Base-by-base conservation (phyloP, 2,797 vertebrate genomes). In the Threskiornis aethiopicus region DNA sequence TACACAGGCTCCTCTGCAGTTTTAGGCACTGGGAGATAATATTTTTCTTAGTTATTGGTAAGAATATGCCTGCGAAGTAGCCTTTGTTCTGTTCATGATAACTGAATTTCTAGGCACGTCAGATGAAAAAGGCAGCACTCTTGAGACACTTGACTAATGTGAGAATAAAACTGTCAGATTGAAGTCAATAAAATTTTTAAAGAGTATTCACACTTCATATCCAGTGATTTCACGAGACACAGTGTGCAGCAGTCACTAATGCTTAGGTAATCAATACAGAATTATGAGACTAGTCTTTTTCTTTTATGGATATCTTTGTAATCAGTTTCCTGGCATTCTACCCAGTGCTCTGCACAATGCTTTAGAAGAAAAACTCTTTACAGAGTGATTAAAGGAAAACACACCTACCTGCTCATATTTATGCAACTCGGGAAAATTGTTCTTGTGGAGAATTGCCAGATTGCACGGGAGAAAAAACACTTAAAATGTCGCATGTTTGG, bases 151-250 rank as follows among this genome's bases (percentile, higher is more conserved):
- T 95, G 58, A 79, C 47, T 91, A 54, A 61, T 24, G 46, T 49
- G n/a, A 89, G 88, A 95, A 78, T 84, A 95, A 94, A 96, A 41
- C 31, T 84, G 65, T 75, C 79, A 93, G 37, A 55, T 3, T 42
- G 78, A 88, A 97, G 79, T 57, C 67, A 89, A 91, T 58, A 66
- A 90, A 83, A 59, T n/a, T 83, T 91, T 90, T 87, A 86, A 94
- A 94, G 62, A 79, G 26, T 24, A 85, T 64, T 91, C 84, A 87
- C 51, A 95, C 49, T 90, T 85, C n/a, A 77, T 44, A 84, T 25
- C 75, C 59, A 85, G 41, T 42, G 42, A 91, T 19, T 89, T 59
- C 61, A 66, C 13, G 26, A 90, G 44, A 93, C 44, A 55, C 4
- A 1, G 54, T 20, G 41, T 47, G 22, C 46, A 80, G 87, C 46